phyloP scores from a whole-genome alignment of 2,888 invertebrate species.

The Melieria crassipennis region DNA sequence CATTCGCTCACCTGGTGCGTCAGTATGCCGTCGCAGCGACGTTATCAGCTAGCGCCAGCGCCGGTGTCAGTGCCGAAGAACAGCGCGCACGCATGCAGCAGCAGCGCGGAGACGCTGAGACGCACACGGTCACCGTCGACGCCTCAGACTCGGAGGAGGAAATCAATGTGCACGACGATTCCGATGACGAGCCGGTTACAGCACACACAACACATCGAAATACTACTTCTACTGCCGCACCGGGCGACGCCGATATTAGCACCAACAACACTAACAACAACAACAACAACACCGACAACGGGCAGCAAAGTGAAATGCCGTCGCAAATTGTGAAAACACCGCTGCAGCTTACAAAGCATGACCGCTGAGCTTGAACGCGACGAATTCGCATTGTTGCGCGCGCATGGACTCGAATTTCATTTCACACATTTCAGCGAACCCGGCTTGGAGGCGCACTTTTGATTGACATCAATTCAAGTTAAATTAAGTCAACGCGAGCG shows the following conservation, averaged over 20 bases:
- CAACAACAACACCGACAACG: constrained; percentile 11
- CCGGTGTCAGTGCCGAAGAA: constrained; percentile 52
- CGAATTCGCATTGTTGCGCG: not conserved
- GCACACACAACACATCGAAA: constrained; percentile 24
- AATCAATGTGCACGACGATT: constrained; percentile 82
- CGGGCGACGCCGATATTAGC: not conserved
- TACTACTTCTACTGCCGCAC: not conserved
- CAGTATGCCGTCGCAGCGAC: constrained; percentile 63
- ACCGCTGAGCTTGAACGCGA: constrained; percentile 49
- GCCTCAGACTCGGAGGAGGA: constrained; percentile 72
- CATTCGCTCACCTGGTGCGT: constrained; percentile 65
- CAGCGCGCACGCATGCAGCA: constrained; percentile 53
- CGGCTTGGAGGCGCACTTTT: constrained; percentile 58
- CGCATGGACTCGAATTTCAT: constrained; percentile 19
- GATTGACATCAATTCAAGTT: constrained; percentile 51
- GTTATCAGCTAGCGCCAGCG: constrained; percentile 53
- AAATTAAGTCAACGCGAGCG: not conserved
- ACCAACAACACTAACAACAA: constrained; percentile 14
- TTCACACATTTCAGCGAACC: constrained; percentile 33
- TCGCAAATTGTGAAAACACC: constrained; percentile 48
- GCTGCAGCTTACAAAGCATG: constrained; percentile 65
- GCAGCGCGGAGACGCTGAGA: constrained; percentile 35
- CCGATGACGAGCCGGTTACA: constrained; percentile 58
- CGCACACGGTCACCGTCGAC: constrained; percentile 54
- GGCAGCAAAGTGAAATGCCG: constrained; percentile 29